Conservation (phyloP, 2,888 invertebrate species). For the Lycophotia porphyrea region DNA sequence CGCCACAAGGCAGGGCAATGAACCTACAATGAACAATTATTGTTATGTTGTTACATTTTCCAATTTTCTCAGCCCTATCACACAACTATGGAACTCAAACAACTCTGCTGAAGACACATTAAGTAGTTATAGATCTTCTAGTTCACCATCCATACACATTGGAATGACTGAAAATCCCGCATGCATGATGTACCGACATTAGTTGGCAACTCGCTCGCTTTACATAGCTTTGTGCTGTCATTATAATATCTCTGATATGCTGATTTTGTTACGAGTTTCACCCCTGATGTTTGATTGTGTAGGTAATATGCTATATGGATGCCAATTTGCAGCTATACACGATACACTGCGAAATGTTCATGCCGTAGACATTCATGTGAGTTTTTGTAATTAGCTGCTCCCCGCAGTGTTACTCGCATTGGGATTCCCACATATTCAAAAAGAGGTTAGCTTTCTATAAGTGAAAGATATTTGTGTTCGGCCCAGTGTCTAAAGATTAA, state of each 20-base stretch:
- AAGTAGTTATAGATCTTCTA: constrained; percentile 26
- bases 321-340: constrained; percentile 30
- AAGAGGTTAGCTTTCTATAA: not conserved
- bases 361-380: not conserved
- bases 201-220: constrained; percentile 80
- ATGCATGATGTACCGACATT: constrained; percentile 84
- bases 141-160: constrained; percentile 40
- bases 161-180: constrained; percentile 78
- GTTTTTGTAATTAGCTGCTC: not conserved
- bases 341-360: not conserved
- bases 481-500: not conserved
- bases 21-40: not conserved
- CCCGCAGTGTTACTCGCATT: not conserved
- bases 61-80: not conserved
- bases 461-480: not conserved
- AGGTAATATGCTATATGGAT: not conserved
- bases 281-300: constrained; percentile 45
- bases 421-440: not conserved
- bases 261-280: constrained; percentile 68
- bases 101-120: constrained; percentile 11
- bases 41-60: not conserved
- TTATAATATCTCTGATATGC: constrained; percentile 84
- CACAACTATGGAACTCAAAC: not conserved
- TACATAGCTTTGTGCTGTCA: constrained; percentile 82
- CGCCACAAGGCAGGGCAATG: not conserved